Evolutionary conservation across 2,797 vertebrate species (phyloP).

Genomic region (Natrix natrix): DNA sequence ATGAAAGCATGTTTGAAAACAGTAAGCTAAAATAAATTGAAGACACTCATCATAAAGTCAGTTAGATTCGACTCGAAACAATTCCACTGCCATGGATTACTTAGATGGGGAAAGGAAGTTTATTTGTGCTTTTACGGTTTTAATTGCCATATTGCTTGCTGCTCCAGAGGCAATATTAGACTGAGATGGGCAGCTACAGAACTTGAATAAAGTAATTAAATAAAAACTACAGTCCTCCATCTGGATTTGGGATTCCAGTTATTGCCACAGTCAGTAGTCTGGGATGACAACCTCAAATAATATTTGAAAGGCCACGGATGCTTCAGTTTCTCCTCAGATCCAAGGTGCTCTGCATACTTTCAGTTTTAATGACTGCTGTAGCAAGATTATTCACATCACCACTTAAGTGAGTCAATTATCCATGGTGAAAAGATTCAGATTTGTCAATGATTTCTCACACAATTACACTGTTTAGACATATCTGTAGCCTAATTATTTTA

Average conservation of each 20-base stretch:
- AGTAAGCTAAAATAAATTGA: not conserved
- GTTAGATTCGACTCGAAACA: not conserved
- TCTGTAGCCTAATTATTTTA: slow-evolving; percentile 35
- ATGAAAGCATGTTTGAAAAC: not conserved
- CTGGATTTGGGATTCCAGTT: not conserved
- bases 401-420: slow-evolving; percentile 43
- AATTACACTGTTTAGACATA: slow-evolving; percentile 50
- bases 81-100: not conserved
- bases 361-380: slow-evolving; percentile 13
- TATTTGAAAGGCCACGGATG: not conserved
- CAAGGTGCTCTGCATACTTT: not conserved
- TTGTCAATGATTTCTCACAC: slow-evolving; percentile 34
- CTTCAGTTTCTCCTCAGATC: not conserved
- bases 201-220: not conserved
- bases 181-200: not conserved
- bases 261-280: not conserved
- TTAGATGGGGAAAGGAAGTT: not conserved
- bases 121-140: not conserved
- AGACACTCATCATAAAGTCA: not conserved
- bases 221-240: not conserved
- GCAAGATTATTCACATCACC: slow-evolving; percentile 24
- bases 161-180: not conserved
- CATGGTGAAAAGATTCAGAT: slow-evolving; percentile 47
- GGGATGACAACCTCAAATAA: not conserved
- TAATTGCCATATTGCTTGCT: not conserved